Evolutionary conservation across 92 coral and sea anemone genomes (phyloP).

Genomic region (Phenganax marumi): DNA sequence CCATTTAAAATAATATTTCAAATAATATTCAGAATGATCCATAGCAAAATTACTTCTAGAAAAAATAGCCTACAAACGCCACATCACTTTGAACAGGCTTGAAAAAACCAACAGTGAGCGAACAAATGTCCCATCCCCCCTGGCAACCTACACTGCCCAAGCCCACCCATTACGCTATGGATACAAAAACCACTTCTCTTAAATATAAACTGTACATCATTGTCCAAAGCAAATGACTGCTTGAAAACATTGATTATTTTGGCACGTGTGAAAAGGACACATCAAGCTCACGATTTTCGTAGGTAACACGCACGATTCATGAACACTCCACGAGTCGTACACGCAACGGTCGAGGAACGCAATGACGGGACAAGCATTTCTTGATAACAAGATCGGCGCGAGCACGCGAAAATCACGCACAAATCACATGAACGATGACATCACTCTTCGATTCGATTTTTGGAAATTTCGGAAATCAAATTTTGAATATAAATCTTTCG

Average conservation of each 20-base stretch:
- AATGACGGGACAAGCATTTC: background rate
- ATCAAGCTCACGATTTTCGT: background rate
- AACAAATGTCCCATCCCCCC: background rate
- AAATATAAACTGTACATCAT: conserved; percentile 48
- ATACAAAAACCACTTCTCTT: conserved; percentile 7
- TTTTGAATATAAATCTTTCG: background rate
- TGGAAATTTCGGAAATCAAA: conserved; percentile 7
- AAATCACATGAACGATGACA: background rate
- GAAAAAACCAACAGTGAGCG: background rate
- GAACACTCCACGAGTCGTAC: conserved; percentile 8
- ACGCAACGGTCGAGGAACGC: conserved; percentile 7
- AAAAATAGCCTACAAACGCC: conserved; percentile 17
- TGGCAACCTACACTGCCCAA: background rate
- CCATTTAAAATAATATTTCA: conserved; percentile 19
- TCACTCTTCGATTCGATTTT: background rate
- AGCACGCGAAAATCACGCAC: background rate
- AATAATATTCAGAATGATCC: conserved; percentile 24
- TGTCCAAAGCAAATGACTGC: conserved; percentile 8
- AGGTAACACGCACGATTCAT: conserved; percentile 14
- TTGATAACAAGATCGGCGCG: background rate
- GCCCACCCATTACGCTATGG: conserved; percentile 9
- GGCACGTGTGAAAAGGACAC: background rate
- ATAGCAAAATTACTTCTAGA: conserved; percentile 24
- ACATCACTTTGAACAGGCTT: conserved; percentile 7
- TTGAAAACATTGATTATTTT: conserved; percentile 10